Evolutionary conservation across 2,113 vertebrate species (phyloP), one percentile per base, ranked within the genome.

Genomic region (Bucco capensis): DNA sequence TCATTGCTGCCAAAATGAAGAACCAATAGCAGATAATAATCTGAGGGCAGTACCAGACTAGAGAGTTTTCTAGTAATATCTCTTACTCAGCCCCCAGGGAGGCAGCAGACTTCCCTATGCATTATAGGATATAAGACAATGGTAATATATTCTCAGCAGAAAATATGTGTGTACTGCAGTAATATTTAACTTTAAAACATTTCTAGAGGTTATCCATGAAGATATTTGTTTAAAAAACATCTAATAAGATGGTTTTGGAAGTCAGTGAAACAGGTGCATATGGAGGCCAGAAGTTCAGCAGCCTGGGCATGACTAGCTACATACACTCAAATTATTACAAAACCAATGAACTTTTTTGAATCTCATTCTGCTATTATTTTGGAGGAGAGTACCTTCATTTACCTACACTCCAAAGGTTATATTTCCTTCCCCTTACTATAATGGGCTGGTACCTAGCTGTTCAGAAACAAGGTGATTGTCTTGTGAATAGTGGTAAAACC

Each of bases 381-480:
- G 37, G 60, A 50, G 37, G 60, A 50, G 54, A 70, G 23, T 11
- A 19, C 8, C 3, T 35, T 71, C 4, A 18, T 76, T 72, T 44
- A n/a, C 15, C 23, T 40, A 0, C 0, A 0, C 15, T 56, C 40
- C 28, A 91, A 78, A 84, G 66, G 23, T 60, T 9, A 1, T 0
- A 1, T 86, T 67, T 46, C 23, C 35, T 70, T 62, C 54, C 24
- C 13, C 79, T 73, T 53, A 8, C 19, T 28, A 30, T 9, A 4
- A 14, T 10, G 24, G 15, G 6, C 8, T 65, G 31, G 5, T 38
- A 16, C 18, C 31, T 42, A 70, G 25, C 10, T 46, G 24, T 31
- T 71, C 44, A 66, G 47, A 85, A 77, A 44, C 6, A 5, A 64
- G 9, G 18, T 19, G 37, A 35, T 10, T 89, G 57, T 25, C 47